Base-by-base conservation (phyloP, 2,113 vertebrate genomes). In the Osmerus mordax region DNA sequence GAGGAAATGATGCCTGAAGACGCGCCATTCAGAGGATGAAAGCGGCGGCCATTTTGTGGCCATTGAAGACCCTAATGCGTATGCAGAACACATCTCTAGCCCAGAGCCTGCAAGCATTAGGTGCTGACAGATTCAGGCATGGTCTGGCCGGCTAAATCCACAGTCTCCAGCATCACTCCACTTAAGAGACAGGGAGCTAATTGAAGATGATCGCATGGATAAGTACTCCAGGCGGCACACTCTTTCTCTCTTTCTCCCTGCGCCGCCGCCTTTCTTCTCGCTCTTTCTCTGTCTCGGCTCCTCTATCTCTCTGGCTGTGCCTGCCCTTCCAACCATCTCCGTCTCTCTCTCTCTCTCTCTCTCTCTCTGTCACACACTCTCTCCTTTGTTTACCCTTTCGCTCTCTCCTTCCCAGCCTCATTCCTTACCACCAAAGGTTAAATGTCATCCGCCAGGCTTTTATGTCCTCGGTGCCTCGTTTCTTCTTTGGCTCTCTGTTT, bases 171-270 rank as follows among this genome's bases (percentile, higher is more conserved):
- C 69, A 15, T 81, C 83, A 62, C 69, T 77, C 73, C 61, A 19
- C 61, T 78, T 79, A 64, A 77, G 71, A 65, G 41, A 82, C 70
- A 73, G 58, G 32, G 3, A 74, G 72, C 73, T 83, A 84, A 88
- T 79, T 88, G 71, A 84, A 80, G 76, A 84, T 85, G 78, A 78
- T 81, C 70, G 83, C 70, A 41, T 52, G 81, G 81, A 83, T 87
- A 85, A 79, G 18, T 14, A 73, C 36, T 80, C 58, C 67, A 82
- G 81, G 81, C 72, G 67, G 79, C 69, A 73, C 29, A 65, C 62
- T 62, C 47, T 83, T 75, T 70, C 12, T 71, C 29, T 23, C 36
- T 59, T 70, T 62, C 60, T 28, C 51, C 15, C 36, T 51, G 3
- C 56, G 1, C 32, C 15, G 16, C 25, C 29, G 8, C 32, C 23